Evolutionary conservation across 2,888 invertebrate genomes (phyloP).

Genomic region (Nebria salina): DNA sequence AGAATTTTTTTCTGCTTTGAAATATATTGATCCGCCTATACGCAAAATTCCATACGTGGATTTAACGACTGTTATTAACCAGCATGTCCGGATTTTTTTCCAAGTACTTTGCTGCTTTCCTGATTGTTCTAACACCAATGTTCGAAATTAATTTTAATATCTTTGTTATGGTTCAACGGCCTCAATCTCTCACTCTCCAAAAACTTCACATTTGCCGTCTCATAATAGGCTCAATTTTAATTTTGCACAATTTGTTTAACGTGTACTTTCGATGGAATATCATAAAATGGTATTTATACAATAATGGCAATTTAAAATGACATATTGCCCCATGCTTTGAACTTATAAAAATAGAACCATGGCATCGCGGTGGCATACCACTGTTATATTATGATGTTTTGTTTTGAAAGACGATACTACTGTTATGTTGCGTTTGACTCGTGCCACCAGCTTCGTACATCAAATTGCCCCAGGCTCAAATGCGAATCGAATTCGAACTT

Average conservation of each 20-base stretch:
- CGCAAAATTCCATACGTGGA: not conserved
- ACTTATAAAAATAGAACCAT: slow-evolving; percentile 38
- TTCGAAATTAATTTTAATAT: not conserved
- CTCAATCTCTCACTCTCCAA: not conserved
- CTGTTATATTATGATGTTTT: not conserved
- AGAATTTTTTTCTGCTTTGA: not conserved
- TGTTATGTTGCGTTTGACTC: slow-evolving; percentile 1
- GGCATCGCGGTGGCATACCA: slow-evolving; percentile 18
- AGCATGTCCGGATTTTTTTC: not conserved
- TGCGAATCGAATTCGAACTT: not conserved
- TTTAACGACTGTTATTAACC: not conserved
- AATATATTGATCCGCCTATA: slow-evolving; percentile 1
- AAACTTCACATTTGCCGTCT: not conserved
- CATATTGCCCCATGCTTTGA: slow-evolving; percentile 42
- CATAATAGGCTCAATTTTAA: no score
- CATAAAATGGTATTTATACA: slow-evolving; percentile 15
- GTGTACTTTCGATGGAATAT: not conserved
- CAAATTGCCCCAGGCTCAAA: not conserved
- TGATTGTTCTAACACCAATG: not conserved
- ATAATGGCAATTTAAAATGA: slow-evolving; percentile 26
- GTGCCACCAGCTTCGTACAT: not conserved
- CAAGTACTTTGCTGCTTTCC: not conserved
- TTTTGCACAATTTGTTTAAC: no score
- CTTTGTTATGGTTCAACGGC: not conserved
- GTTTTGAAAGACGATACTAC: slow-evolving; percentile 4